A percentile compares a stretch with the other conserved stretches of the same genome.
These are phyloP conservation scores for Spondyliosoma cantharus DNA, from an alignment of 2,797 vertebrate genomes.

Conservation along the genomic window DNA sequence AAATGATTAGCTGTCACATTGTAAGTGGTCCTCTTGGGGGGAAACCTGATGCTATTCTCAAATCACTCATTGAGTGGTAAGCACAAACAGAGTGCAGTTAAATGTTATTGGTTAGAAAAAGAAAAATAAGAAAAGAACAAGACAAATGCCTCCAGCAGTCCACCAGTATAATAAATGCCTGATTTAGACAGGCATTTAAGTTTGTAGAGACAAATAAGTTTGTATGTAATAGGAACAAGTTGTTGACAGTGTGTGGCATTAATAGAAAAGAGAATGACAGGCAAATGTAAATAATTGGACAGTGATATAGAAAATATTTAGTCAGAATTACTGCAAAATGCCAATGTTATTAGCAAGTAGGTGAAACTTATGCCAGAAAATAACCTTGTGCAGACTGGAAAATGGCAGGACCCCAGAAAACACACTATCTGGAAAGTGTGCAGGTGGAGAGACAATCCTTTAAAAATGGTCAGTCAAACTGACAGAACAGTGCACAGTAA, in stretches of 20 bases:
- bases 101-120: slow-evolving; percentile 7
- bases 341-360: not conserved
- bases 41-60: slow-evolving; percentile 25
- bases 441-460: not conserved
- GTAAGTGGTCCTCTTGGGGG: slow-evolving; percentile 36
- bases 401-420: not conserved
- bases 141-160: not conserved
- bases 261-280: not conserved
- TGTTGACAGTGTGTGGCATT: not conserved
- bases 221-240: not conserved
- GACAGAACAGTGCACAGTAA: not conserved
- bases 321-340: not conserved
- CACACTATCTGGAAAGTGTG: not conserved
- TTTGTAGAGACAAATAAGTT: not conserved
- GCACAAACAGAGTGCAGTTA: slow-evolving; percentile 3
- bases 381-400: not conserved
- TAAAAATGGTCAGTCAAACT: not conserved
- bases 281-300: slow-evolving; percentile 5
- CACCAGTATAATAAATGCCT: not conserved
- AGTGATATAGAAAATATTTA: not conserved
- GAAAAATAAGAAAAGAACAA: not conserved
- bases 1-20: slow-evolving; percentile 69
- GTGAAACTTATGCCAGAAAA: not conserved
- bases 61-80: slow-evolving; percentile 28
- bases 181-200: no score